Evolutionary conservation across 2,797 vertebrate genomes (phyloP).

Genomic region (Orientallactaga sibirica): DNA sequence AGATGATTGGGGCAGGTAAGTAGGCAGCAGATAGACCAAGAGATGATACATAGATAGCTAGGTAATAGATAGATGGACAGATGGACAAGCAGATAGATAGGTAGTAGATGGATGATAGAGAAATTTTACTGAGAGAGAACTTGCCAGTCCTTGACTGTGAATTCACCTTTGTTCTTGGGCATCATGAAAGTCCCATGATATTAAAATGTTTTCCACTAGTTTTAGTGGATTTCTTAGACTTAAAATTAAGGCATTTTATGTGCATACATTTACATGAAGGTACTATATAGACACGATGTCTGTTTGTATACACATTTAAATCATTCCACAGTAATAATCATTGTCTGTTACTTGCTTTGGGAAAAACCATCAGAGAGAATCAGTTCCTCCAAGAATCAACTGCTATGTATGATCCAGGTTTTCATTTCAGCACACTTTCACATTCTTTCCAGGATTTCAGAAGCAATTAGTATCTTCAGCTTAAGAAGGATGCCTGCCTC

Average conservation of each 20-base stretch:
- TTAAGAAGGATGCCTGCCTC: neutral
- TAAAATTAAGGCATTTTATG: constrained; percentile 24
- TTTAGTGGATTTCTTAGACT: neutral
- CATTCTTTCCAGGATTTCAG: neutral
- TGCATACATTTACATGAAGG: neutral
- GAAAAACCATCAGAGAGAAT: constrained; percentile 1
- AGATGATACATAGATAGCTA: too few species aligned
- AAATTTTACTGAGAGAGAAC: neutral
- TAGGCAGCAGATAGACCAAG: too few species aligned
- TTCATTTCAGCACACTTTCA: neutral
- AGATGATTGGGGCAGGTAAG: too few species aligned
- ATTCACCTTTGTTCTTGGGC: neutral
- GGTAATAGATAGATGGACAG: too few species aligned
- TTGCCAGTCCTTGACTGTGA: neutral
- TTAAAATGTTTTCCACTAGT: neutral
- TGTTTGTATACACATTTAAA: neutral
- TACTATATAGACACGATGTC: neutral
- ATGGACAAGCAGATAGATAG: too few species aligned
- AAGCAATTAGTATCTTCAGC: neutral
- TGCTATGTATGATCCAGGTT: neutral
- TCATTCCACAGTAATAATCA: neutral
- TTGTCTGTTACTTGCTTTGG: neutral
- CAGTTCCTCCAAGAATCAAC: neutral
- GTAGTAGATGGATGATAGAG: neutral
- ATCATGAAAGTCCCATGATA: neutral